These are phyloP conservation scores for Odobenus rosmarus DNA, from an alignment of 2,113 vertebrate species.

Conservation along the genomic window DNA sequence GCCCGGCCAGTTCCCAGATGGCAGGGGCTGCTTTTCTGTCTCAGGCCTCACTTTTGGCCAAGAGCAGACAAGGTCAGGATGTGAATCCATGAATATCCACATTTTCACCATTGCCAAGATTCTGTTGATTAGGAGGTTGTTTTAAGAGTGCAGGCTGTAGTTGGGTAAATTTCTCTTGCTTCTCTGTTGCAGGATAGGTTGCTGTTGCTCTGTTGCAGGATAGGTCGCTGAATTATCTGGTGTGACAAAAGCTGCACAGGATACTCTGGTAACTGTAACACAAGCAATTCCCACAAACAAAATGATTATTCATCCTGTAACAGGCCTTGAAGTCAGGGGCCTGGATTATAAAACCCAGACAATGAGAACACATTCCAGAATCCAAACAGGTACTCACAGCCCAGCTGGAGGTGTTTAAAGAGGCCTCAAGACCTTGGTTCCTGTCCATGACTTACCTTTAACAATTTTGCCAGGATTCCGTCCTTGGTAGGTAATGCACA, in stretches of 20 bases:
- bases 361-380: slow-evolving; percentile 21
- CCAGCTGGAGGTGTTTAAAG: slow-evolving; percentile 25
- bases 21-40: not conserved
- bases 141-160: not conserved
- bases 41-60: not conserved
- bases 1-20: not conserved
- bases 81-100: not conserved
- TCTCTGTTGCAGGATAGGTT: not conserved
- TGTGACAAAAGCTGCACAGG: not conserved
- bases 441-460: not conserved
- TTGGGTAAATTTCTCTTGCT: not conserved
- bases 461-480: not conserved
- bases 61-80: not conserved
- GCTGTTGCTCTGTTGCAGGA: not conserved
- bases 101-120: slow-evolving; percentile 30
- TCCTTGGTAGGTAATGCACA: not conserved
- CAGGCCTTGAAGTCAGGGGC: not conserved
- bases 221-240: not conserved
- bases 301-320: slow-evolving; percentile 33
- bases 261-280: not conserved
- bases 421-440: not conserved
- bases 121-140: not conserved
- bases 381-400: not conserved
- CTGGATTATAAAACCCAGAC: slow-evolving; percentile 8
- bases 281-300: not conserved